Conservation (phyloP, 2,797 vertebrate species). For the Champsocephalus gunnari region DNA sequence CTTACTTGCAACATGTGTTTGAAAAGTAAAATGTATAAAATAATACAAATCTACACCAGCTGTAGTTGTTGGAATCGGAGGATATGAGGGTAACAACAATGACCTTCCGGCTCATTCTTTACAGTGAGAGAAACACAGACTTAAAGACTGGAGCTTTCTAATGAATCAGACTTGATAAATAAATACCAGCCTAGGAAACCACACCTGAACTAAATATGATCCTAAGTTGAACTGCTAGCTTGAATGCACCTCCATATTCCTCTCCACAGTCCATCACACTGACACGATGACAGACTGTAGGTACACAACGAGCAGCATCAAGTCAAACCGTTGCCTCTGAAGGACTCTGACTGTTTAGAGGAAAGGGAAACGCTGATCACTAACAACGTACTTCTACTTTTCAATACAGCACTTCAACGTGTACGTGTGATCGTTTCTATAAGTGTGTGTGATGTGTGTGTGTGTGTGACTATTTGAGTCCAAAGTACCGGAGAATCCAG, state of each 20-base stretch:
- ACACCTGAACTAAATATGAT: too few species aligned
- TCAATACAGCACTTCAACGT: background rate
- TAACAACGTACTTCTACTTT: slow-evolving; percentile 1
- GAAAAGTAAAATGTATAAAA: background rate
- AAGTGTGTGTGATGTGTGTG: too few species aligned
- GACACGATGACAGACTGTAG: too few species aligned
- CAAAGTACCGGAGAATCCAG: slow-evolving; percentile 33
- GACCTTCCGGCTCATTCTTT: too few species aligned
- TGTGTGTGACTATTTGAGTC: background rate
- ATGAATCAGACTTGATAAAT: background rate
- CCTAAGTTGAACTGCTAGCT: too few species aligned
- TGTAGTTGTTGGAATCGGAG: background rate
- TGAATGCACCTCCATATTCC: too few species aligned
- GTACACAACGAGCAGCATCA: too few species aligned
- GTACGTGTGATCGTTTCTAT: too few species aligned
- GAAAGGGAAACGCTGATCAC: background rate
- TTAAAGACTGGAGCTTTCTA: background rate
- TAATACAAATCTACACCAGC: background rate
- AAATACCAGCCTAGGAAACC: too few species aligned
- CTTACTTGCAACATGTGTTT: background rate
- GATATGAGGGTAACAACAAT: background rate
- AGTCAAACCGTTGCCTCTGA: too few species aligned
- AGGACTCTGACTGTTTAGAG: background rate
- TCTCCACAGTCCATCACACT: too few species aligned
- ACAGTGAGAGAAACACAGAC: background rate